These are phyloP conservation scores for Oryzias celebensis DNA, from an alignment of 2,113 vertebrate genomes.

Conservation along the genomic window DNA sequence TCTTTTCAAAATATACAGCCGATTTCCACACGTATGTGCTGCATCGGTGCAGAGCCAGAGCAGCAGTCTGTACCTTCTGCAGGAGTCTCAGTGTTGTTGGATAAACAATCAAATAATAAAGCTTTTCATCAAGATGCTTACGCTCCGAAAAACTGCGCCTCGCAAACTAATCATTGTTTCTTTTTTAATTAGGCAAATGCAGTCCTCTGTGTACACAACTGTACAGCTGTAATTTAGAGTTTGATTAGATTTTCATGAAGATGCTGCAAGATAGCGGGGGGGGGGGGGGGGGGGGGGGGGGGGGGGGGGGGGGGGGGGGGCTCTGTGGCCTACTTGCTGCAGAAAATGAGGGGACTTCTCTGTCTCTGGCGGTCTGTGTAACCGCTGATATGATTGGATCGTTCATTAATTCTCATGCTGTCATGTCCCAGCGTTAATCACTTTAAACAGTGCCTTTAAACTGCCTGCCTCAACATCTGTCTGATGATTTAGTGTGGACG, in stretches of 20 bases:
- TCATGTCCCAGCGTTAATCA: constrained; percentile 56
- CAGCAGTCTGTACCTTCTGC: constrained; percentile 7
- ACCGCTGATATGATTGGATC: constrained; percentile 64
- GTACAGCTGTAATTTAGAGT: constrained; percentile 34
- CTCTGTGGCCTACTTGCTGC: constrained; percentile 41
- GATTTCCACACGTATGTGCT: constrained; percentile 48
- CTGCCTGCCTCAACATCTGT: constrained; percentile 52
- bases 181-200: constrained; percentile 40
- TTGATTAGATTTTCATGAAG: constrained; percentile 47
- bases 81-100: constrained; percentile 25
- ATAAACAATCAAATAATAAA: constrained; percentile 34
- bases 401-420: constrained; percentile 58
- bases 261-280: constrained; percentile 38
- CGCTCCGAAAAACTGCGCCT: constrained; percentile 9
- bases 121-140: constrained; percentile 32
- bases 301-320: constrained; percentile 6
- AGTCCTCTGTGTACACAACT: constrained; percentile 24
- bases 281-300: constrained; percentile 10
- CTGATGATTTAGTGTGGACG: constrained; percentile 59
- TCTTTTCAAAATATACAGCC: constrained; percentile 62
- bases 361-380: constrained; percentile 46
- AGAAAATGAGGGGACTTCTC: constrained; percentile 52
- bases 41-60: constrained; percentile 40
- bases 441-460: constrained; percentile 46
- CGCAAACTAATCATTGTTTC: constrained; percentile 30